These are phyloP conservation scores for Struthio camelus DNA, from an alignment of 2,113 vertebrate species.

Conservation along the genomic window DNA sequence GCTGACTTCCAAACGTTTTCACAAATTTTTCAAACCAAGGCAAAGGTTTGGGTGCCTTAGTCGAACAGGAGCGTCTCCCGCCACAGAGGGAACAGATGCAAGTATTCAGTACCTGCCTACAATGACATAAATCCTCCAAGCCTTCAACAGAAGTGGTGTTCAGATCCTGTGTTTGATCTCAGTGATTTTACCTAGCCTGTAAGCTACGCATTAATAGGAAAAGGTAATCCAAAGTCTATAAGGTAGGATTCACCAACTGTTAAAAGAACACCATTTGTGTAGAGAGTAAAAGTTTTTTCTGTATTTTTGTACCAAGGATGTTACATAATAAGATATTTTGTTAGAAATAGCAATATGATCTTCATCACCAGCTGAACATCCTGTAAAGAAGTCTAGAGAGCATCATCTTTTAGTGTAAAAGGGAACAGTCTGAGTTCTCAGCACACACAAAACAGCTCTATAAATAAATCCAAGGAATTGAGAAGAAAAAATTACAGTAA, in stretches of 20 bases:
- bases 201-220: neutral
- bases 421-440: neutral
- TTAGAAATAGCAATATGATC: neutral
- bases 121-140: neutral
- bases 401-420: neutral
- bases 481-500: neutral
- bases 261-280: neutral
- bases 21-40: neutral
- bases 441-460: neutral
- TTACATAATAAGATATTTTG: neutral
- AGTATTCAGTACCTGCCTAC: neutral
- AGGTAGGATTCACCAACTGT: neutral
- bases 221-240: neutral
- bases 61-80: neutral
- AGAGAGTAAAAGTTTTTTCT: neutral
- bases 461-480: neutral
- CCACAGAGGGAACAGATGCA: accelerated
- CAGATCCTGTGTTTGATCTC: neutral
- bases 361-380: constrained; percentile 19
- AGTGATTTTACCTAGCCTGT: neutral
- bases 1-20: neutral
- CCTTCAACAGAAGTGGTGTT: neutral
- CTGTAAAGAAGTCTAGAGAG: constrained; percentile 23
- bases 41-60: neutral
- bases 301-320: neutral